Evolutionary conservation across 2,113 vertebrate species (phyloP).

Genomic region (Amazona vittata): DNA sequence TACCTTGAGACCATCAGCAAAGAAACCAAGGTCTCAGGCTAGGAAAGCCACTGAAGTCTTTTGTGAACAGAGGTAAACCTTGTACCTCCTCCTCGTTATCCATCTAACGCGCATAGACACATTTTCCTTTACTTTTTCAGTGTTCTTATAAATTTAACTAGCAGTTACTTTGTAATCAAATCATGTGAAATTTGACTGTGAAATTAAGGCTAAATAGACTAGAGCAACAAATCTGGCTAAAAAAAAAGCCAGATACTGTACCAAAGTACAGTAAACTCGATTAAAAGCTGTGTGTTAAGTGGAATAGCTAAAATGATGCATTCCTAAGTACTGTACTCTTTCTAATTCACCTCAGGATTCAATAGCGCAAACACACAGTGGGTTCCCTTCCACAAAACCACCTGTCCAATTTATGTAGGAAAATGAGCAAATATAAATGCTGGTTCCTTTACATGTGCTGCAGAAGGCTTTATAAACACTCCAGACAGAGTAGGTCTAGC

Average conservation of each 20-base stretch:
- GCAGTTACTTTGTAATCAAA: not conserved
- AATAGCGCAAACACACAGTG: conserved; percentile 5
- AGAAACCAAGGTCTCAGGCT: not conserved
- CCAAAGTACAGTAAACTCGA: not conserved
- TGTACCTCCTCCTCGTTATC: not conserved
- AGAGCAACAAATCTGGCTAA: not conserved
- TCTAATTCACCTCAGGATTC: conserved; percentile 42
- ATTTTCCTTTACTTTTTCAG: not conserved
- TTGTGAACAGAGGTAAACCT: not conserved
- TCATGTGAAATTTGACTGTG: not conserved
- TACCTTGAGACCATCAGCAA: not conserved
- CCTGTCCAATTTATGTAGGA: not conserved
- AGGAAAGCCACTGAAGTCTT: not conserved
- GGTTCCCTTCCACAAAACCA: not conserved
- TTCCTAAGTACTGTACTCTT: not conserved
- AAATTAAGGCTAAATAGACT: not conserved
- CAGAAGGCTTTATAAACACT: not conserved
- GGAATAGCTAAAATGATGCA: conserved; percentile 9
- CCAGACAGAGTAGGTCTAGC: not conserved
- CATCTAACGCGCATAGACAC: not conserved
- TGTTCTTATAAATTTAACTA: not conserved
- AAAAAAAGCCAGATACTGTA: not conserved
- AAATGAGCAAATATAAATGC: not conserved
- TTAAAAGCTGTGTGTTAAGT: not conserved
- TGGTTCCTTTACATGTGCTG: not conserved